Base-by-base conservation (phyloP, 2,113 vertebrate species). In the Chaenogobius annularis region DNA sequence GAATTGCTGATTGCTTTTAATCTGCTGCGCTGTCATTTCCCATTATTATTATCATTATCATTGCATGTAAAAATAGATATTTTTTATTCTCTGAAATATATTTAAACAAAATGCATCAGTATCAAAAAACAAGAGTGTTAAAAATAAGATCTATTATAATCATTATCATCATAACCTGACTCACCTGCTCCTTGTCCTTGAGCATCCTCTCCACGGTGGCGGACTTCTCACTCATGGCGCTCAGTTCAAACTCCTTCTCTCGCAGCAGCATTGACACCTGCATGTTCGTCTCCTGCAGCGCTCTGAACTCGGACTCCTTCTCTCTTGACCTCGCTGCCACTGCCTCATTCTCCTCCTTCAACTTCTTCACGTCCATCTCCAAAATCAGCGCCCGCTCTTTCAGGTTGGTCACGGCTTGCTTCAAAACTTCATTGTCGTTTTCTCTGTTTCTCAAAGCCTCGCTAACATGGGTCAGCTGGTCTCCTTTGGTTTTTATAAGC, bases 251-350 rank as follows among this genome's bases (percentile, higher is more conserved):
- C 85, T 99, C 98, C 54, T 94, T 96, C 85, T 99, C 97, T 72
- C 95, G 91, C 37, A 99, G 90, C 93, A 99, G 94, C 86, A 99
- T 93, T 11, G 98, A 98, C 79, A 99, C 95, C 56, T 96, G 96
- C 95, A 96, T 96, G 81, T 99, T 99, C 46, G 96, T 98, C 74
- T 99, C 97, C 82, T 99, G 97, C 72, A 99, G 92, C 0, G 97
- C 97, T 31, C 95, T 92, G 80, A 97, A 98, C 80, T 99, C 97
- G 0, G 95, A 95, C 92, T 97, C 96, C 67, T 98, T 98, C 85
- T 95, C 97, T 8, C 91, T 89, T 1, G 93, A 94, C 3, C 83
- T 93, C 8, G 88, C 72, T 0, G 93, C 82, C 54, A 96, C 92
- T 59, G 87, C 92, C 84, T 98, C 98, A 67, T 99, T 99, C 90